Evolutionary conservation across 2,888 invertebrate genomes (phyloP).

Genomic region (Tridacna gigas): DNA sequence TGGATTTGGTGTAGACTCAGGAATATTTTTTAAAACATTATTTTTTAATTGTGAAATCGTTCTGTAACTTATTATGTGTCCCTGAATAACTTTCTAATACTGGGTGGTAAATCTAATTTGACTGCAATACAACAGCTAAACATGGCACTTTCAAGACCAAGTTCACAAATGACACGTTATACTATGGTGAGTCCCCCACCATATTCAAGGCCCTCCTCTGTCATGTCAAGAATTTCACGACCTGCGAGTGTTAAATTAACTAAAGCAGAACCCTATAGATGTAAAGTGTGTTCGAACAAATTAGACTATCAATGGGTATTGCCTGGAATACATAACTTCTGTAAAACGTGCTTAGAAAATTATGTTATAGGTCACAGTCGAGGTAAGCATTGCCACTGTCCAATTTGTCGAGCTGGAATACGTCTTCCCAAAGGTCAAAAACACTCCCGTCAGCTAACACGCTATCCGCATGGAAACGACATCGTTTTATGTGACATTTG

Average conservation of each 20-base stretch:
- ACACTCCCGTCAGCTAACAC: constrained; percentile 27
- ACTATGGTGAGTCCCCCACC: constrained; percentile 44
- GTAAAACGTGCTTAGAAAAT: constrained; percentile 61
- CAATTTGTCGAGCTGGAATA: constrained; percentile 62
- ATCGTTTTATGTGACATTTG: constrained; percentile 61
- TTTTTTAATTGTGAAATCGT: too few species aligned
- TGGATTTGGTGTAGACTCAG: neutral
- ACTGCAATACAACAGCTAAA: neutral
- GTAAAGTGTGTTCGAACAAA: constrained; percentile 59
- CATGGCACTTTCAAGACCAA: constrained; percentile 47
- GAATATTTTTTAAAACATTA: neutral
- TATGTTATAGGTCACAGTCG: constrained; percentile 62
- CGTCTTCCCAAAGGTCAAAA: constrained; percentile 52
- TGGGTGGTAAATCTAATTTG: too few species aligned
- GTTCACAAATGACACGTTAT: constrained; percentile 58
- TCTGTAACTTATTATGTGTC: too few species aligned
- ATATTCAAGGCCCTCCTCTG: constrained; percentile 55
- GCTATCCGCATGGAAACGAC: constrained; percentile 45
- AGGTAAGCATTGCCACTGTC: constrained; percentile 59
- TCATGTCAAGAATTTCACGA: constrained; percentile 50
- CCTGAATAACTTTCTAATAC: too few species aligned
- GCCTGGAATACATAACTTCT: constrained; percentile 65
- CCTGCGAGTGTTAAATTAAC: constrained; percentile 47
- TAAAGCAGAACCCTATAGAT: constrained; percentile 58
- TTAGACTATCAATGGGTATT: constrained; percentile 63